Conservation (phyloP, 2,113 vertebrate species). For the Zapornia atra region DNA sequence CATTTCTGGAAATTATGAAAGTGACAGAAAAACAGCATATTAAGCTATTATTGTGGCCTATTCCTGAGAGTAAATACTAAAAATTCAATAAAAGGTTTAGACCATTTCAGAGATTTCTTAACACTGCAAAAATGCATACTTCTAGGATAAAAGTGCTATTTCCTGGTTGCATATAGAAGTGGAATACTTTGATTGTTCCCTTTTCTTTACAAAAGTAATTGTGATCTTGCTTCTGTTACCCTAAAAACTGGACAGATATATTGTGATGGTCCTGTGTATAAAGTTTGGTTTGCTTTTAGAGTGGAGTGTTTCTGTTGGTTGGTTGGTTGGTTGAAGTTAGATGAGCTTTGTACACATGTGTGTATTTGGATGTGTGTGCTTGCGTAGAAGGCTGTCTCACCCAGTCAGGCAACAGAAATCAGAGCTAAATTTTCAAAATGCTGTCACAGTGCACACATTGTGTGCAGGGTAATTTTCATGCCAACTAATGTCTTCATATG, state of each 20-base stretch:
- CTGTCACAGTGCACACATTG: background rate
- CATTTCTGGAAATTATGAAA: background rate
- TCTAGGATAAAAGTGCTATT: background rate
- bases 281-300: background rate
- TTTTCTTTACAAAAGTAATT: background rate
- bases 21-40: background rate
- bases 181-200: background rate
- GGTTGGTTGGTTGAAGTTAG: no score
- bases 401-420: background rate
- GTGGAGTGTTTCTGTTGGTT: background rate
- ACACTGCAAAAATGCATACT: background rate
- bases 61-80: background rate
- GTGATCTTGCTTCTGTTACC: background rate
- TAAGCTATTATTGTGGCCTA: background rate
- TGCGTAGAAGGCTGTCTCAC: background rate
- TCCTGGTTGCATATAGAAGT: background rate
- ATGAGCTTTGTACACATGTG: background rate
- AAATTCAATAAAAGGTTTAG: background rate
- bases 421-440: background rate
- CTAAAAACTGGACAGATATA: background rate
- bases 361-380: background rate
- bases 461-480: background rate
- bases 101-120: background rate
- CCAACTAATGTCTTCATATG: background rate
- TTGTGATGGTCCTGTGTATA: background rate